A percentile compares a stretch with the other conserved stretches of the same genome.
Conservation (phyloP, 2,113 vertebrate species). For the rat (Rattus norvegicus) region GRCr8 NC_086032.1:33675001-33675500, state of each 20-base stretch:
- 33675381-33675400: slow-evolving; percentile 55
- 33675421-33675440: slow-evolving; percentile 40
- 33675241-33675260: not conserved
- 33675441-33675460: slow-evolving; percentile 33
- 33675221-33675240: not conserved
- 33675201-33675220: slow-evolving; percentile 14
- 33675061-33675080: not conserved
- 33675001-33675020: not conserved
- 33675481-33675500: not conserved
- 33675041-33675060: not conserved
- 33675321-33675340: not conserved
- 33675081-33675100: not conserved
- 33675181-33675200: slow-evolving; percentile 21
- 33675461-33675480: not conserved
- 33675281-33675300: slow-evolving; percentile 18
- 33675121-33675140: not conserved
- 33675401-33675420: slow-evolving; percentile 52
- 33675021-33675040: not conserved
- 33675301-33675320: not conserved
- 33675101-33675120: not conserved
- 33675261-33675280: not conserved
- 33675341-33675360: not conserved
- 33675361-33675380: slow-evolving; percentile 58
- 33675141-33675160: not conserved
- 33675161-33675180: not conserved